Conservation (phyloP, 2,113 vertebrate species). For the Cariama cristata region DNA sequence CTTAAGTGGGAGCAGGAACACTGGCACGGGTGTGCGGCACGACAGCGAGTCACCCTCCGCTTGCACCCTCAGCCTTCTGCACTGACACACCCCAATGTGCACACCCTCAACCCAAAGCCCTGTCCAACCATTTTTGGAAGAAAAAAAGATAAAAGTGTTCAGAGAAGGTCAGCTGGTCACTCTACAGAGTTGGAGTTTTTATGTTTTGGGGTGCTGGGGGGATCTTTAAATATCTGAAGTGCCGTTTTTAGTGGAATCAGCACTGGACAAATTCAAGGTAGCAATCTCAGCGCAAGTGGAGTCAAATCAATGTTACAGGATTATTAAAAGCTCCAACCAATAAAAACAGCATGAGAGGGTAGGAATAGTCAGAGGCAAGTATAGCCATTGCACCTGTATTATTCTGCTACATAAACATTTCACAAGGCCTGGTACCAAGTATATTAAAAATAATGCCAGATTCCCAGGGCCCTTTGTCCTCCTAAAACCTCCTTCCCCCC, state of each 20-base stretch:
- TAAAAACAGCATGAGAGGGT: not conserved
- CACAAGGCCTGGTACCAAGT: constrained; percentile 9
- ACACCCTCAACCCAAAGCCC: rapidly evolving
- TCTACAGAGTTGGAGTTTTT: not conserved
- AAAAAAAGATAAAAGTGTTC: not conserved
- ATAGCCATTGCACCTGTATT: not conserved
- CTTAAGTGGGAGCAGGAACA: not conserved
- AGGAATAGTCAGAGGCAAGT: not conserved
- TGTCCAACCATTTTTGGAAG: not conserved
- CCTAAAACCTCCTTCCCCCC: not conserved
- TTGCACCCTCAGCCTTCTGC: not conserved
- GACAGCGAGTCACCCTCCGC: not conserved
- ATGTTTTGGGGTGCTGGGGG: not conserved
- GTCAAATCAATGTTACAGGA: not conserved
- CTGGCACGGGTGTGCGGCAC: not conserved
- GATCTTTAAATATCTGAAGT: not conserved
- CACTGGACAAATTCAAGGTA: not conserved
- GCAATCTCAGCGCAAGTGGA: not conserved
- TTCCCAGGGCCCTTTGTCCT: constrained; percentile 37
- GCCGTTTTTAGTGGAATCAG: not conserved
- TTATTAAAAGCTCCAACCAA: not conserved
- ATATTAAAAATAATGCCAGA: constrained; percentile 6
- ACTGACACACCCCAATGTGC: not conserved
- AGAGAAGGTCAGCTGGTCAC: not conserved
- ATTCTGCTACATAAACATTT: constrained; percentile 20